Evolutionary conservation across 2,113 vertebrate species (phyloP).

Genomic region (Oostethus manadensis): DNA sequence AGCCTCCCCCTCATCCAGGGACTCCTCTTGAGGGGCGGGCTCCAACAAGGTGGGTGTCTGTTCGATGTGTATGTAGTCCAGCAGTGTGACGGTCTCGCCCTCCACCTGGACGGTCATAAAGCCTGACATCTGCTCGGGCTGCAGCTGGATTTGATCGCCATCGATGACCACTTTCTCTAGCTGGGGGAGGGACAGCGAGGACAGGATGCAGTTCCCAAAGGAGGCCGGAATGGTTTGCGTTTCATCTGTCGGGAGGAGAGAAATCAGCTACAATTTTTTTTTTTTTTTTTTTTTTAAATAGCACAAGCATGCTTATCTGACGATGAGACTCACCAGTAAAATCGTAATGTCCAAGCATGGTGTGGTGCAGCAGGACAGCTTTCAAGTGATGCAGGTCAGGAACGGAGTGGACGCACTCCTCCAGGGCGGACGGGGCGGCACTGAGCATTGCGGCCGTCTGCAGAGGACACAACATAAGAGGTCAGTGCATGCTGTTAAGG

Average conservation of each 20-base stretch:
- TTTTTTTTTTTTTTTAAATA: no score
- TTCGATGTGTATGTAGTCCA: constrained; percentile 64
- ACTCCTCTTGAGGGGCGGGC: constrained; percentile 1
- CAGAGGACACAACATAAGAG: neutral
- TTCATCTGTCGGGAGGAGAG: constrained; percentile 44
- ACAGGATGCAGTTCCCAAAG: constrained; percentile 69
- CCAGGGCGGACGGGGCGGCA: constrained; percentile 53
- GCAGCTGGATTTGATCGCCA: constrained; percentile 40
- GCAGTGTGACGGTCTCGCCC: constrained; percentile 57
- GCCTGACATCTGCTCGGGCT: constrained; percentile 42
- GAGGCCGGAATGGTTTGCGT: constrained; percentile 51
- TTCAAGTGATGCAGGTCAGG: constrained; percentile 56
- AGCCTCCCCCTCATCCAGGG: neutral
- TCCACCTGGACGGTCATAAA: constrained; percentile 63
- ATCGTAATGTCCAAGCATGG: constrained; percentile 47
- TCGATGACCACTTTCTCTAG: constrained; percentile 62
- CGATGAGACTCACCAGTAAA: constrained; percentile 42
- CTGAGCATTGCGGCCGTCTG: constrained; percentile 62
- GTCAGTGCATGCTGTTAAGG: neutral
- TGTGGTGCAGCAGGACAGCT: constrained; percentile 60
- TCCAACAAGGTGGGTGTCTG: constrained; percentile 26
- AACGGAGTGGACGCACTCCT: constrained; percentile 63
- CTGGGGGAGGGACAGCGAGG: constrained; percentile 63
- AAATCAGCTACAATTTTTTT: no score
- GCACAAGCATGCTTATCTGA: neutral